A percentile compares a stretch with the other conserved stretches of the same genome.
Conservation (phyloP, 2,113 vertebrate species). For the Anas platyrhynchos region DNA sequence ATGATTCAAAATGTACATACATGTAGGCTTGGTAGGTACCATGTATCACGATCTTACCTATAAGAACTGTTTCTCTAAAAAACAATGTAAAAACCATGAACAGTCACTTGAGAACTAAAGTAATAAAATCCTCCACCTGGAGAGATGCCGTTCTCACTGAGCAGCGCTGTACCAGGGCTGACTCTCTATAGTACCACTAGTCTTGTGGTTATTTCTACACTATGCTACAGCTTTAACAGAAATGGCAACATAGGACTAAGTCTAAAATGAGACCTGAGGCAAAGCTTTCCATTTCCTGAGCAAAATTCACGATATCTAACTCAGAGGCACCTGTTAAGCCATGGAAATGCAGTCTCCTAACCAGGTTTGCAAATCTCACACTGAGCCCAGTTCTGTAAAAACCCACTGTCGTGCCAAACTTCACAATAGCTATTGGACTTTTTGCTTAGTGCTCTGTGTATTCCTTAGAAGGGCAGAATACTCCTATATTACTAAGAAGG, state of each 20-base stretch:
- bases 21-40: neutral
- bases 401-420: neutral
- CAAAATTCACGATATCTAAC: neutral
- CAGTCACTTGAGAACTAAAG: neutral
- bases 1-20: neutral
- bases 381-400: neutral
- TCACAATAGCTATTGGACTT: neutral
- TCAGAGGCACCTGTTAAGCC: neutral
- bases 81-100: neutral
- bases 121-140: neutral
- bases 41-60: neutral
- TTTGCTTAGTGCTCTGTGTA: neutral
- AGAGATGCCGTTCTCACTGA: neutral
- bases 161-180: neutral
- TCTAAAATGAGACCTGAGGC: neutral
- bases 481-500: neutral
- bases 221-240: neutral
- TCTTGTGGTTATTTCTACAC: neutral
- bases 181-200: neutral
- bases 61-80: neutral
- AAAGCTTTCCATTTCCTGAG: neutral
- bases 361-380: neutral
- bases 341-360: neutral
- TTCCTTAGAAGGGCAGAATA: neutral
- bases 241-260: neutral